phyloP scores from a whole-genome alignment of 92 coral and sea anemone species.

The Phenganax marumi region DNA sequence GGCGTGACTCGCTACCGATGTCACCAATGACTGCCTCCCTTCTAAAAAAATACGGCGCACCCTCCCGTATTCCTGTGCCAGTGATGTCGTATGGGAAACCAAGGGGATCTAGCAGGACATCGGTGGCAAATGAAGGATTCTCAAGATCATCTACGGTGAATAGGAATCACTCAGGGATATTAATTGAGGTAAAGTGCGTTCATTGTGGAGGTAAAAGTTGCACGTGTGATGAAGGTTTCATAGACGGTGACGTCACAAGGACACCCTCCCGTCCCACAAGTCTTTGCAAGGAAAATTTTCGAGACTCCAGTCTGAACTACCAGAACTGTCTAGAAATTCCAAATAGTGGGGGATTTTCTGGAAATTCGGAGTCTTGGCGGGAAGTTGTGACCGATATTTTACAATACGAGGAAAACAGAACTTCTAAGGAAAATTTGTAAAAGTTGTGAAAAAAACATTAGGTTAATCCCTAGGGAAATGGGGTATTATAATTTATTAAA shows the following conservation, averaged over 20 bases:
- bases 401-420: slow-evolving; percentile 38
- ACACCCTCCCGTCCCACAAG: slow-evolving; percentile 24
- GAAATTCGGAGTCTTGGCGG: slow-evolving; percentile 19
- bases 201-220: slow-evolving; percentile 20
- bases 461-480: not conserved
- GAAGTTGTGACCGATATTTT: slow-evolving; percentile 44
- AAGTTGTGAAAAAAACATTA: not conserved
- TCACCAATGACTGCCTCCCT: not conserved
- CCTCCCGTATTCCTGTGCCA: slow-evolving; percentile 28
- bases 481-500: too few relatives aligned
- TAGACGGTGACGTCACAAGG: slow-evolving; percentile 28
- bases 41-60: not conserved
- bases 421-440: slow-evolving; percentile 12
- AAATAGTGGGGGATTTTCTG: not conserved
- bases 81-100: slow-evolving; percentile 22
- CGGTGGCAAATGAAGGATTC: not conserved
- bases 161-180: too few relatives aligned
- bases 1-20: not conserved
- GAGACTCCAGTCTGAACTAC: not conserved
- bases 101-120: slow-evolving; percentile 12
- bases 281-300: not conserved
- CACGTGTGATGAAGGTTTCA: slow-evolving; percentile 39
- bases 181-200: not conserved
- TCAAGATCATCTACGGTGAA: too few relatives aligned
- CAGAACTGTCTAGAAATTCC: slow-evolving; percentile 7